Evolutionary conservation across 2,888 invertebrate genomes (phyloP).

Genomic region (Nomada ruficornis): DNA sequence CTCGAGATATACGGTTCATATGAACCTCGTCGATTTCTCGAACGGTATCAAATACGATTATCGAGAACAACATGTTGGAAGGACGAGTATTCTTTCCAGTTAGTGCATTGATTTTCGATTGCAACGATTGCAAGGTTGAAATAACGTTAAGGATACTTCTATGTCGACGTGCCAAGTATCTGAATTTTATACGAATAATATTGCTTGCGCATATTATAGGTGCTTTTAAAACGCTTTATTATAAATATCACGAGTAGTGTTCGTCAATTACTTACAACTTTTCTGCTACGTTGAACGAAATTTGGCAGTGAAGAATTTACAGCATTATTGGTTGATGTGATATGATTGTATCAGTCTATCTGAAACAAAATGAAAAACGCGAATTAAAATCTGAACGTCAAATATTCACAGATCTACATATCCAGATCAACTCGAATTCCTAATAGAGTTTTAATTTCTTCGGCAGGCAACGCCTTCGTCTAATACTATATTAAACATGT

Average conservation of each 20-base stretch:
- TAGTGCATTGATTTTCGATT: no score
- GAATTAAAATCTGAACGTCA: no score
- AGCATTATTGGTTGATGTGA: conserved; percentile 32
- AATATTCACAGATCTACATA: no score
- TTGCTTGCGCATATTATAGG: no score
- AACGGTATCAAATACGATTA: no score
- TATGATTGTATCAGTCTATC: conserved; percentile 14
- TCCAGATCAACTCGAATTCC: no score
- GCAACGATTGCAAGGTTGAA: not conserved
- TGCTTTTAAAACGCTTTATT: no score
- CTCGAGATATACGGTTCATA: not conserved
- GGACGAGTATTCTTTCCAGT: no score
- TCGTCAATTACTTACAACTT: conserved; percentile 34
- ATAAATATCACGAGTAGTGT: not conserved
- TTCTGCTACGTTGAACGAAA: conserved; percentile 1
- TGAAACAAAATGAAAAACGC: conserved; percentile 17
- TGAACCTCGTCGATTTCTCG: not conserved
- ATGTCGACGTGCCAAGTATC: not conserved
- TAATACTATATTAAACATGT: not conserved
- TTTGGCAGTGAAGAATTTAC: conserved; percentile 6
- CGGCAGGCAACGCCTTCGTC: no score
- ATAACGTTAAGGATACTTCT: not conserved
- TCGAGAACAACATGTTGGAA: no score
- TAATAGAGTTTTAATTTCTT: not conserved
- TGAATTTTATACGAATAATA: no score